Conservation (phyloP, 2,888 invertebrate genomes). For the Sesia apiformis region DNA sequence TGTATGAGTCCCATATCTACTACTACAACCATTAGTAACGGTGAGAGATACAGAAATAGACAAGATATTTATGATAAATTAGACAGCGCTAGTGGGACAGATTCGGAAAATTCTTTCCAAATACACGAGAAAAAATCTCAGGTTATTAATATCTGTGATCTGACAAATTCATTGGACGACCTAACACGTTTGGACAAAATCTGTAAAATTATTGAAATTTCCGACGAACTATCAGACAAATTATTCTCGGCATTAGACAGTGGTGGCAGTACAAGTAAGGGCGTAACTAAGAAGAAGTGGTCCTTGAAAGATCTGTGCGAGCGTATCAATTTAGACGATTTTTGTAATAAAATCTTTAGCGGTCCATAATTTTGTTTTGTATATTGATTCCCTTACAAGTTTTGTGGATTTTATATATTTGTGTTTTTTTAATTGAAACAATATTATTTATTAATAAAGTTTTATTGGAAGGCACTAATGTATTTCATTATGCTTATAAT, state of each 20-base stretch:
- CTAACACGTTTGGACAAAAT: conserved; percentile 53
- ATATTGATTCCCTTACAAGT: neutral
- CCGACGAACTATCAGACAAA: conserved; percentile 57
- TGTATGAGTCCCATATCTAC: conserved; percentile 17
- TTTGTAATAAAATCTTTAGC: conserved; percentile 53
- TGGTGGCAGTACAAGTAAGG: conserved; percentile 3
- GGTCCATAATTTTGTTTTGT: conserved; percentile 9
- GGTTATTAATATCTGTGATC: conserved; percentile 45
- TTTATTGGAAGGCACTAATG: neutral
- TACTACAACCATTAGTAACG: conserved; percentile 19
- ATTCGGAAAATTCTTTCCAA: conserved; percentile 52
- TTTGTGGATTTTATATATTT: too few species aligned
- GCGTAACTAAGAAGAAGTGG: conserved; percentile 33
- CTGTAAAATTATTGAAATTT: conserved; percentile 64
- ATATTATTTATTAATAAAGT: neutral
- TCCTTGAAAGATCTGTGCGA: conserved; percentile 62
- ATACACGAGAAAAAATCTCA: conserved; percentile 48
- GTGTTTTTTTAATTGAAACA: neutral
- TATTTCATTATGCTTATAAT: too few species aligned
- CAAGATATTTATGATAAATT: conserved; percentile 58
- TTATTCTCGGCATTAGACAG: conserved; percentile 41
- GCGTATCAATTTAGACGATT: conserved; percentile 55
- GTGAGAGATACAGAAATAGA: conserved; percentile 15
- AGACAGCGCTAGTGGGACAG: conserved; percentile 48
- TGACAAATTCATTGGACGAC: conserved; percentile 54